A percentile compares a stretch with the other conserved stretches of the same genome.
These are phyloP conservation scores for Crypturellus tataupa DNA, from an alignment of 2,797 vertebrate genomes.

Conservation along the genomic window DNA sequence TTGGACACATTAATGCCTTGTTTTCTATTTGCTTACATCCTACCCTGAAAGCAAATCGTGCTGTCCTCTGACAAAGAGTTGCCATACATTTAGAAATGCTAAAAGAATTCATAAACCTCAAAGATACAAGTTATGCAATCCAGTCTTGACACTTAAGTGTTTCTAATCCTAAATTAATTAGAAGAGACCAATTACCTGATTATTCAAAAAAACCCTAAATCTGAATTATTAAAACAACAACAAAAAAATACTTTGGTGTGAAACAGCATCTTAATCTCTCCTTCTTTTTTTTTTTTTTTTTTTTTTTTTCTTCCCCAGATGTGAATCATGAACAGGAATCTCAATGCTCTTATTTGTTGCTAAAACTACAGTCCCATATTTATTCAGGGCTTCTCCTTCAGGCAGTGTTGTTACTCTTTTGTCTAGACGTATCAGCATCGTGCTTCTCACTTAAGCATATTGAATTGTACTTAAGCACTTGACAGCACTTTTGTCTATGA, in stretches of 20 bases:
- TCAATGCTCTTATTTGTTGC: background rate
- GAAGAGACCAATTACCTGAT: background rate
- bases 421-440: slow-evolving; percentile 42
- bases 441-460: slow-evolving; percentile 12
- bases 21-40: background rate
- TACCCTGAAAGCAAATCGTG: background rate
- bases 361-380: background rate
- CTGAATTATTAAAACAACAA: background rate
- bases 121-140: background rate
- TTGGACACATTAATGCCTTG: background rate
- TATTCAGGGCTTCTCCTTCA: background rate
- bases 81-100: background rate
- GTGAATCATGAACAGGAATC: background rate
- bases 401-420: slow-evolving; percentile 49
- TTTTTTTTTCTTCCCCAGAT: background rate
- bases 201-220: background rate
- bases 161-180: slow-evolving; percentile 11
- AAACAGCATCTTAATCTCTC: background rate
- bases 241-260: background rate
- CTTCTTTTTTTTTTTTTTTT: background rate
- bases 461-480: slow-evolving; percentile 53
- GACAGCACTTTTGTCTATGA: background rate
- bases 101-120: background rate
- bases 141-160: background rate
- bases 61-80: background rate